Conservation (phyloP, 2,797 vertebrate species). For the Micropoecilia bifurca region DNA sequence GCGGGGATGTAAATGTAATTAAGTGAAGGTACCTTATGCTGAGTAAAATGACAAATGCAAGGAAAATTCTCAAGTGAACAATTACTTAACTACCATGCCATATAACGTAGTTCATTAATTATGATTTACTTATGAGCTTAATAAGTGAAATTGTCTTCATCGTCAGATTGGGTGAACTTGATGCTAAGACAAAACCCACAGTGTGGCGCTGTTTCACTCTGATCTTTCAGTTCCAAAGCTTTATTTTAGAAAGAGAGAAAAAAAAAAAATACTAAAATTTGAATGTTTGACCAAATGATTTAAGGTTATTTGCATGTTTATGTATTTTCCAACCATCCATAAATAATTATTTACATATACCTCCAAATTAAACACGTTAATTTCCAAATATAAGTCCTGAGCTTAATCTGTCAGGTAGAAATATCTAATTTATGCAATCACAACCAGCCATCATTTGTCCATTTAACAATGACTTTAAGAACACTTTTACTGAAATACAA, state of each 20-base stretch:
- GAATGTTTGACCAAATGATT: not conserved
- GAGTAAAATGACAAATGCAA: not conserved
- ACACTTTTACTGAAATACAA: not conserved
- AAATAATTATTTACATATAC: not conserved
- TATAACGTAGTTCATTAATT: not conserved
- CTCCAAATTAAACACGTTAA: not conserved
- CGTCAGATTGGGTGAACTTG: not conserved
- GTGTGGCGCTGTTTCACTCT: not conserved
- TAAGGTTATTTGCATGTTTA: not conserved
- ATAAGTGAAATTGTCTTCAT: not conserved
- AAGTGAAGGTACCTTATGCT: not conserved
- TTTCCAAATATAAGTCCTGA: not conserved
- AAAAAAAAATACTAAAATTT: not conserved
- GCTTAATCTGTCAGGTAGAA: not conserved
- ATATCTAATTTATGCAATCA: fast-evolving
- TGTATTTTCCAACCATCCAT: not conserved
- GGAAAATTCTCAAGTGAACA: not conserved
- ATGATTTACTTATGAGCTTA: not conserved
- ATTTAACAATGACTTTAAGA: fast-evolving
- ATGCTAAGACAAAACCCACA: not conserved
- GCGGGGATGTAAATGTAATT: not conserved
- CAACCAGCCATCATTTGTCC: fast-evolving
- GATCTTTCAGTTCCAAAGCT: too few relatives aligned
- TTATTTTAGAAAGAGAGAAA: not conserved
- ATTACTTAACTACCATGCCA: not conserved